Conservation (phyloP, 2,113 vertebrate genomes). For the Otis tarda region DNA sequence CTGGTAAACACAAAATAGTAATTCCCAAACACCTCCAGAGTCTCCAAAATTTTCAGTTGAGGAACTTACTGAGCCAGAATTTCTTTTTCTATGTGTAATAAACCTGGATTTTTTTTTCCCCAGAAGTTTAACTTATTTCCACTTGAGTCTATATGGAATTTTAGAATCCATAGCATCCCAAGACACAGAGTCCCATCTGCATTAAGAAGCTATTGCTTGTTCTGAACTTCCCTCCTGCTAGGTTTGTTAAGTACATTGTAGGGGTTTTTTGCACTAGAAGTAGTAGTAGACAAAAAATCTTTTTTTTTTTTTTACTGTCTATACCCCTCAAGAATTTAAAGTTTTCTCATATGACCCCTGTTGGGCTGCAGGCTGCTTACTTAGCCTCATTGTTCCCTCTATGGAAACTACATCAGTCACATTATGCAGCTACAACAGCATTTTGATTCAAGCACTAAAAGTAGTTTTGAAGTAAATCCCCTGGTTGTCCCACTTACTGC, state of each 20-base stretch:
- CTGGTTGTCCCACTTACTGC: neutral
- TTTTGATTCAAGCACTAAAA: neutral
- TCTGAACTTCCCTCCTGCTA: neutral
- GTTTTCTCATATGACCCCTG: neutral
- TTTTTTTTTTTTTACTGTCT: neutral
- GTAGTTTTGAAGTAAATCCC: neutral
- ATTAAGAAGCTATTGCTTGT: neutral
- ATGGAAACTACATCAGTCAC: neutral
- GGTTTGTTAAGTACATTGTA: neutral
- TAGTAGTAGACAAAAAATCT: neutral
- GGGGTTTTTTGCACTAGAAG: fast-evolving
- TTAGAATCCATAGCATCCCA: neutral
- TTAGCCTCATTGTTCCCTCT: neutral
- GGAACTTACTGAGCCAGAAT: neutral
- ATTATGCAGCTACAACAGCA: neutral
- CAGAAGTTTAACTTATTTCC: neutral
- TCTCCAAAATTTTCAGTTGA: neutral
- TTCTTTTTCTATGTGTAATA: neutral
- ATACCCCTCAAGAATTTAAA: neutral
- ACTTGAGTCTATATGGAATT: neutral
- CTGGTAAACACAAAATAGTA: fast-evolving
- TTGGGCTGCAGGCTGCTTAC: neutral
- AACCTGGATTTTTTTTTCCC: neutral
- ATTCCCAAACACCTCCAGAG: neutral
- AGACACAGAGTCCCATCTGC: neutral